Base-by-base conservation (phyloP, 1,140 invertebrate genomes). In the Lysiphlebus fabarum region DNA sequence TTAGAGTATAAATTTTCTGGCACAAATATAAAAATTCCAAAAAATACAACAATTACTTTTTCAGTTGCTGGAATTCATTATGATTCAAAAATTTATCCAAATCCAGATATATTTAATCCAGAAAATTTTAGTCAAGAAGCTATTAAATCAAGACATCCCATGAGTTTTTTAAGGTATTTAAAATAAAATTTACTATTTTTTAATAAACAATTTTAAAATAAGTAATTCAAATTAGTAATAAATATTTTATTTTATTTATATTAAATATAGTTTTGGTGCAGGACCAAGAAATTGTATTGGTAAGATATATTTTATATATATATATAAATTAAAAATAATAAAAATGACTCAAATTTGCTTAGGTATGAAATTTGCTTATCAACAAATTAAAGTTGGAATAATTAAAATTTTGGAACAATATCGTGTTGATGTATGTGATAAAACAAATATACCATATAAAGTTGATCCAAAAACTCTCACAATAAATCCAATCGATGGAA, bases 261-360 rank as follows among this genome's bases (percentile, higher is more conserved):
- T 6, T 37, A 47, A 90, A n/a, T n/a, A n/a, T 12, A 86, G 87
- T 2, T 91, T 91, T 66, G 88, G 87, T 42, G 84, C 86, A 50
- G 88, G 87, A 12, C 83, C 84, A 0, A 76, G 87, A 53, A 83
- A 83, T 67, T 85, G 84, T 65, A 83, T 86, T 56, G 84, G 82
- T 77, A 74, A 66, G 33, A 33, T n/a, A 48, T 8, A 12, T 9
- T n/a, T 9, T n/a, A n/a, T n/a, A n/a, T n/a, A n/a, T n/a, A n/a
- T n/a, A n/a, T n/a, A n/a, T n/a, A n/a, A n/a, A n/a, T n/a, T n/a
- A n/a, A n/a, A n/a, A n/a, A n/a, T n/a, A n/a, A n/a, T n/a, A n/a
- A n/a, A n/a, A n/a, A n/a, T n/a, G n/a, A n/a, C n/a, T n/a, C 7
- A n/a, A 8, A 34, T 56, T 2, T 9, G 5, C 3, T 40, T 5